phyloP scores from a whole-genome alignment of 2,113 vertebrate genomes.

The Hippolais icterina region DNA sequence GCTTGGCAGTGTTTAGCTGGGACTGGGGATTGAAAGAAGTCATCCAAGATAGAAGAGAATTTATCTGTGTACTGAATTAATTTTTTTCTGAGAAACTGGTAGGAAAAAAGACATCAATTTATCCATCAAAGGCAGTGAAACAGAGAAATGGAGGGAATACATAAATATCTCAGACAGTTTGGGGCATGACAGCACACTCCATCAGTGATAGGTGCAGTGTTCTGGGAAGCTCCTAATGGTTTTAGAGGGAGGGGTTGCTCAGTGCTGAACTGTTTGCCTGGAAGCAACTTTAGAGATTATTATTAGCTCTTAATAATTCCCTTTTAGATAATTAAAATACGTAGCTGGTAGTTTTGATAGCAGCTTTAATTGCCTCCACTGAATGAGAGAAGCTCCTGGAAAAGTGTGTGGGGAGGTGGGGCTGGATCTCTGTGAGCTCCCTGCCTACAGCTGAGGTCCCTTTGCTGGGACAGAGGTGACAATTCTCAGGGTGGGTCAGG shows the following conservation, averaged over 20 bases:
- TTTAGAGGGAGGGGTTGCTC: background rate
- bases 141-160: background rate
- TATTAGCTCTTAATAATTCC: background rate
- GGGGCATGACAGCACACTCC: background rate
- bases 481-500: background rate
- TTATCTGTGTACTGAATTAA: background rate
- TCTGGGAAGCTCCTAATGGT: background rate
- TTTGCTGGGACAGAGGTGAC: accelerated
- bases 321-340: background rate
- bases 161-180: background rate
- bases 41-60: background rate
- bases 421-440: background rate
- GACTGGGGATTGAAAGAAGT: background rate
- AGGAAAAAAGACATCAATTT: background rate
- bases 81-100: background rate
- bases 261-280: background rate
- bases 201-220: background rate
- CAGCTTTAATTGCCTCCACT: background rate
- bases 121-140: background rate
- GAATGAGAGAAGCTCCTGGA: background rate
- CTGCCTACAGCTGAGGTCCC: accelerated
- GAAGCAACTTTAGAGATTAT: background rate
- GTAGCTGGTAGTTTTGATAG: background rate
- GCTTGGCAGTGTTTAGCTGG: background rate
- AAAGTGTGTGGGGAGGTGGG: background rate